These are phyloP conservation scores for Lithobius niger DNA, from an alignment of 1,140 invertebrate species.

Conservation along the genomic window DNA sequence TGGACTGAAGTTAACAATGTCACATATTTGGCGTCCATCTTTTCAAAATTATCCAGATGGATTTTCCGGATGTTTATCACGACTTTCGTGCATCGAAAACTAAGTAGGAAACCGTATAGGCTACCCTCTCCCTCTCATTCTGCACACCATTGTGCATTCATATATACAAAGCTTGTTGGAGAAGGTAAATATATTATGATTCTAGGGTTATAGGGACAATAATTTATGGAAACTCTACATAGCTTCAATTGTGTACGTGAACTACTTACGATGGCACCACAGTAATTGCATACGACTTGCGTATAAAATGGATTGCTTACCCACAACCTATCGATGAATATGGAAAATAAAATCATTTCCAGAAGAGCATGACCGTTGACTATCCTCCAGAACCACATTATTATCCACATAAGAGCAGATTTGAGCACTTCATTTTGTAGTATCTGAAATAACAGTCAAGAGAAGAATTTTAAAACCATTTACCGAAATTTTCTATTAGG, in stretches of 20 bases:
- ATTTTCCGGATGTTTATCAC: too few species aligned
- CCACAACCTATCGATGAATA: conserved; percentile 55
- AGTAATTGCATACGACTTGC: background rate
- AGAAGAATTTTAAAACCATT: background rate
- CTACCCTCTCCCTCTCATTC: background rate
- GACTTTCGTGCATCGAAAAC: too few species aligned
- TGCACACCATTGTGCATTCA: background rate
- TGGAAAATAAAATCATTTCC: conserved; percentile 55
- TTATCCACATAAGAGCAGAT: conserved; percentile 52
- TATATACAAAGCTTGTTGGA: background rate
- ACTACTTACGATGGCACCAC: background rate
- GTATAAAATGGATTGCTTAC: background rate
- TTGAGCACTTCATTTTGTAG: conserved; percentile 37
- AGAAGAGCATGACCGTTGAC: conserved; percentile 63
- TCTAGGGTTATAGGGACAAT: too few species aligned
- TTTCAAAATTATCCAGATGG: too few species aligned
- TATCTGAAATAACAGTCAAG: conserved; percentile 17
- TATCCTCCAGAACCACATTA: conserved; percentile 59
- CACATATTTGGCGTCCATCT: too few species aligned
- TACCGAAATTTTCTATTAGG: too few species aligned
- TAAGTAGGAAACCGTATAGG: too few species aligned
- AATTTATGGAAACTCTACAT: background rate
- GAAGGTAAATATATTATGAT: background rate
- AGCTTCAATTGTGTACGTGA: too few species aligned
- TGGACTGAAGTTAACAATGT: too few species aligned